Percentiles rank a stretch among this genome's conserved stretches.
Conservation (phyloP, 1,140 invertebrate species). For the Choristoneura fumiferana region DNA sequence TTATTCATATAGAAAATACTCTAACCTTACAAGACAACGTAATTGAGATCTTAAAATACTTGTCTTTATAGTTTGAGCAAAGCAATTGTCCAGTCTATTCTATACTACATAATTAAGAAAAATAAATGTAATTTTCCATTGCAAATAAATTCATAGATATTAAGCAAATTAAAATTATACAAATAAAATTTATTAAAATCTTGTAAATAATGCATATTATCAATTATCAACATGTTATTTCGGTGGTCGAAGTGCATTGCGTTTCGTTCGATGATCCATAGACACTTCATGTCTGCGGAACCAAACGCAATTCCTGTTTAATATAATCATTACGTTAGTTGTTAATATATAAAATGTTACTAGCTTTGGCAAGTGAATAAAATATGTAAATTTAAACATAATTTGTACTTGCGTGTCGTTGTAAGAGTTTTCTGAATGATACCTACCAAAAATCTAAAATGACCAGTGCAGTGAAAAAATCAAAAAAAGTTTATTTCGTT, state of each 20-base stretch:
- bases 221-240: constrained; percentile 8
- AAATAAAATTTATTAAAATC: constrained; percentile 10
- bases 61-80: constrained; percentile 57
- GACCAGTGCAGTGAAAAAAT: too few relatives aligned
- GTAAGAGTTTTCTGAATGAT: too few relatives aligned
- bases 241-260: constrained; percentile 5
- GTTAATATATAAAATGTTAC: constrained; percentile 13
- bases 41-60: constrained; percentile 36
- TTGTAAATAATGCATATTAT: constrained; percentile 5
- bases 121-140: constrained; percentile 29
- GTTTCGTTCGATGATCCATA: background rate
- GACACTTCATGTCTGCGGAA: background rate
- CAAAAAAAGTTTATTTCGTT: too few relatives aligned
- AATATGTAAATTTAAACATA: constrained; percentile 24
- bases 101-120: constrained; percentile 21
- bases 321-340: constrained; percentile 11
- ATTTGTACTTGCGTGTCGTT: constrained; percentile 33
- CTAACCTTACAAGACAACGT: constrained; percentile 15
- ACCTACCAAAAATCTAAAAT: too few relatives aligned
- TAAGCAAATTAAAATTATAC: constrained; percentile 3
- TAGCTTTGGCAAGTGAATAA: constrained; percentile 42
- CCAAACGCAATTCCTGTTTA: constrained; percentile 4
- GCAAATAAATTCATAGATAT: constrained; percentile 9
- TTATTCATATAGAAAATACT: constrained; percentile 2
- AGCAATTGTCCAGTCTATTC: constrained; percentile 26